phyloP scores from a whole-genome alignment of 2,797 vertebrate genomes.

The Peromyscus nudipes region DNA sequence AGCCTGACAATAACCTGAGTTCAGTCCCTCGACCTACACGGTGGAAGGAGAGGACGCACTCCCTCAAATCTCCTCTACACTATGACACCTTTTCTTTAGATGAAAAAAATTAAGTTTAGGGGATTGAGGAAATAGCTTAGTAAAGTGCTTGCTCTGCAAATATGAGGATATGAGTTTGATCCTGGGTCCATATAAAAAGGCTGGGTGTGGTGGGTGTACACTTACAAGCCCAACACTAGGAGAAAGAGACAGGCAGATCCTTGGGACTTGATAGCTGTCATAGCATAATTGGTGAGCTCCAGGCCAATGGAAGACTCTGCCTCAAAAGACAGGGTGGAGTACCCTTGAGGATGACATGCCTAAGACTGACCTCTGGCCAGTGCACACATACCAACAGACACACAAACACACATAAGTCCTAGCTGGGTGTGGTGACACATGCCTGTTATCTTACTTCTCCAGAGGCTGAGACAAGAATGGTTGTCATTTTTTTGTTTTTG shows the following conservation, averaged over 20 bases:
- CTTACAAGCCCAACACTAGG: background rate
- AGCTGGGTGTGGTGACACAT: background rate
- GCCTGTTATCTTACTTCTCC: background rate
- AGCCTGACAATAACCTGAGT: background rate
- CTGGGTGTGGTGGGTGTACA: background rate
- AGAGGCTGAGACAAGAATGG: background rate
- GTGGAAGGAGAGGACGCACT: background rate
- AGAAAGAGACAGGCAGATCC: background rate
- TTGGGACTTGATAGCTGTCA: background rate
- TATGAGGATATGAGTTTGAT: background rate
- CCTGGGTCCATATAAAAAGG: background rate
- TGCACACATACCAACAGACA: background rate
- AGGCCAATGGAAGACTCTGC: background rate
- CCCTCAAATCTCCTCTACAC: background rate
- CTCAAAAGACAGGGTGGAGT: background rate
- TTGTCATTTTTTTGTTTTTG: too few species aligned
- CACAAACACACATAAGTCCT: background rate
- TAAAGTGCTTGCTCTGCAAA: background rate
- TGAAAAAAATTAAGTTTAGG: background rate
- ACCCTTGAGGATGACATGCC: background rate
- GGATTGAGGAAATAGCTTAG: background rate
- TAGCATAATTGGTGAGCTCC: background rate
- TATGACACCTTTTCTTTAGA: background rate
- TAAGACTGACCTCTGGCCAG: background rate
- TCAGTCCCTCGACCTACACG: background rate